A percentile compares a stretch with the other conserved stretches of the same genome.
Conservation (phyloP, 2,113 vertebrate genomes). For the Elaphurus davidianus region DNA sequence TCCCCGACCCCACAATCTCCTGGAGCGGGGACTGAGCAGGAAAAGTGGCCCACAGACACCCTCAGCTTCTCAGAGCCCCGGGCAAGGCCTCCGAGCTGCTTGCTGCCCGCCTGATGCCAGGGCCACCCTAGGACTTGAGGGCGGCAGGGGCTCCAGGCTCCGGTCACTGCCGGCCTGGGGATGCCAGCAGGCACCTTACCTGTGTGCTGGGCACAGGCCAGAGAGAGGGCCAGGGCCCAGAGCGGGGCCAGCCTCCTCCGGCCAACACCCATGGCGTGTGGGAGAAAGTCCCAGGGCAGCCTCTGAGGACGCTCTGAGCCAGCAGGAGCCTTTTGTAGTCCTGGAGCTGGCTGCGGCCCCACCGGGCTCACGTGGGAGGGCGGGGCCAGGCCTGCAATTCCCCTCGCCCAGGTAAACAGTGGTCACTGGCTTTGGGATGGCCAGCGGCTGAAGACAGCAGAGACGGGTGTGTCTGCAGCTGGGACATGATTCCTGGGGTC, state of each 20-base stretch:
- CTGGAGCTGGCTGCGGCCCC: slow-evolving; percentile 75
- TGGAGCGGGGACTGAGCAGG: rapidly evolving
- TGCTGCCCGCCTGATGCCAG: rapidly evolving
- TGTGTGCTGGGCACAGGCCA: slow-evolving; percentile 70
- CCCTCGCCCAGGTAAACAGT: slow-evolving; percentile 75
- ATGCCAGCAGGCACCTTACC: slow-evolving; percentile 62
- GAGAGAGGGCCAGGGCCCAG: slow-evolving; percentile 76
- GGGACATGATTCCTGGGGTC: background rate
- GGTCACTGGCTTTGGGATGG: slow-evolving; percentile 51
- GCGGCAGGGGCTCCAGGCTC: background rate
- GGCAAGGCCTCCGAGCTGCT: background rate
- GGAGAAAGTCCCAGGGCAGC: slow-evolving; percentile 58
- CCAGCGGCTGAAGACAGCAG: background rate
- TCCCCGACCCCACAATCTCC: rapidly evolving
- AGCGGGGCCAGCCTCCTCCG: slow-evolving; percentile 66
- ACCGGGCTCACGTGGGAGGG: slow-evolving; percentile 73
- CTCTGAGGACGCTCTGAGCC: slow-evolving; percentile 71
- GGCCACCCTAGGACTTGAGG: background rate
- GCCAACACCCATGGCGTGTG: slow-evolving; percentile 75
- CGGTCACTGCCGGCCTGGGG: rapidly evolving
- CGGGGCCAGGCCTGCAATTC: slow-evolving; percentile 61
- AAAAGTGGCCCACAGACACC: rapidly evolving
- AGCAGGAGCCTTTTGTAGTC: slow-evolving; percentile 79
- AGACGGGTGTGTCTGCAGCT: background rate
- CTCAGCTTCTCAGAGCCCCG: background rate